Conservation (phyloP, 2,113 vertebrate genomes). For the Gopherus flavomarginatus region DNA sequence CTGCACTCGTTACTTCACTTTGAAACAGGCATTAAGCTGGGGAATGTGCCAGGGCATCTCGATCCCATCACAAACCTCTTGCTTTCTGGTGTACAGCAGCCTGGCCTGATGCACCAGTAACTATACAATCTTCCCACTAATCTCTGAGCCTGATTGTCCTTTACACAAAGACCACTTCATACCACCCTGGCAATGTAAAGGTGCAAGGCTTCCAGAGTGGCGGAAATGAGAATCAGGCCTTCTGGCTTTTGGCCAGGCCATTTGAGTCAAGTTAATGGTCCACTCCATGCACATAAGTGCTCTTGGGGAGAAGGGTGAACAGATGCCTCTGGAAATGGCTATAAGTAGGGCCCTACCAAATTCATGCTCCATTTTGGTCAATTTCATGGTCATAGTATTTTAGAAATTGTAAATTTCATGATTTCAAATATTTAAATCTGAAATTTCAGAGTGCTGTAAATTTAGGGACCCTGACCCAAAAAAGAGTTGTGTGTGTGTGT, state of each 20-base stretch:
- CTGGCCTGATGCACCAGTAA: accelerated
- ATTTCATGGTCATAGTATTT: too few species aligned
- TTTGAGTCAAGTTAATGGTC: not conserved
- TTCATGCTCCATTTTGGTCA: too few species aligned
- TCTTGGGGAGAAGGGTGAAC: not conserved
- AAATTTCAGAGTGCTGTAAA: too few species aligned
- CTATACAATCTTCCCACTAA: accelerated
- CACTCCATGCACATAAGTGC: not conserved
- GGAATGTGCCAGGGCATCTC: not conserved
- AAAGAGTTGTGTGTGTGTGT: too few species aligned
- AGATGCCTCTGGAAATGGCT: accelerated
- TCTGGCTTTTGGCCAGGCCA: accelerated
- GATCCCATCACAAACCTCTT: accelerated
- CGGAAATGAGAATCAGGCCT: not conserved
- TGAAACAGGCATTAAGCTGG: accelerated
- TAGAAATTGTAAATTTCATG: too few species aligned
- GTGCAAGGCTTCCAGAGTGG: not conserved
- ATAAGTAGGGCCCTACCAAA: accelerated
- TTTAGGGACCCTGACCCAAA: too few species aligned
- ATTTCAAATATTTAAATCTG: too few species aligned
- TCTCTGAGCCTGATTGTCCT: not conserved
- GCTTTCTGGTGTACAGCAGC: accelerated
- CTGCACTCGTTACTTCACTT: not conserved
- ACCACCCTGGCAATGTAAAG: accelerated
- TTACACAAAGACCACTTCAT: not conserved